These are phyloP conservation scores for Diplogasteroides magnus DNA, from an alignment of 1,140 invertebrate genomes.

Conservation along the genomic window DNA sequence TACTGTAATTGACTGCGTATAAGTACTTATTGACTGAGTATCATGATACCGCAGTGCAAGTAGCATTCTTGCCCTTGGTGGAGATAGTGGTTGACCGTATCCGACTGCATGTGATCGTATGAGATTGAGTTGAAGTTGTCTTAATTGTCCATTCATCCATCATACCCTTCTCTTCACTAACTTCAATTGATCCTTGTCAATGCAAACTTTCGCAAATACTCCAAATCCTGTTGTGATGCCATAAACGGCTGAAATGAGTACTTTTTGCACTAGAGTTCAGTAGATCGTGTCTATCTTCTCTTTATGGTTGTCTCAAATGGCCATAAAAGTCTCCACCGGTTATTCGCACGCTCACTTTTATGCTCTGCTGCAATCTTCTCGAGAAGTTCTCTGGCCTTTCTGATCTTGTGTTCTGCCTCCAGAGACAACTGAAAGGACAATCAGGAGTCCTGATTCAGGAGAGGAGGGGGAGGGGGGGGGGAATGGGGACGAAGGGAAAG, in stretches of 20 bases:
- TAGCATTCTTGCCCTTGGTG: conserved; percentile 67
- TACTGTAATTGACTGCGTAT: conserved; percentile 58
- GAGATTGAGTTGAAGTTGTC: conserved; percentile 68
- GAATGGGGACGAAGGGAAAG: not conserved
- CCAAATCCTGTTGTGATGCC: conserved; percentile 75
- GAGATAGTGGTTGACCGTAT: conserved; percentile 66
- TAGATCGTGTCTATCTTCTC: no score
- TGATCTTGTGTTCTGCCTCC: conserved; percentile 37
- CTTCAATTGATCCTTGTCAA: conserved; percentile 64
- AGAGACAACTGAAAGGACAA: conserved; percentile 37
- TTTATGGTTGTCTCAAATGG: no score
- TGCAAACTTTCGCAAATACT: conserved; percentile 67
- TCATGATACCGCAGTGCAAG: conserved; percentile 64
- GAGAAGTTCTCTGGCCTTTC: conserved; percentile 40
- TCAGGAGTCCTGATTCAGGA: not conserved
- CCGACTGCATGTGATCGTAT: conserved; percentile 70
- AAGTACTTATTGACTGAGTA: no score
- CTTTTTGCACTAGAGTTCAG: no score
- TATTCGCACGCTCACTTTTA: conserved; percentile 29
- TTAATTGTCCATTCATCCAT: conserved; percentile 49
- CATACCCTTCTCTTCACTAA: conserved; percentile 55
- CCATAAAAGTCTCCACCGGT: no score
- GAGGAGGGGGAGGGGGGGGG: not conserved
- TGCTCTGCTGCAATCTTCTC: conserved; percentile 50
- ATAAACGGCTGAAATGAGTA: conserved; percentile 67